Evolutionary conservation across 2,888 invertebrate genomes (phyloP).

Genomic region (Punctoribates punctum): DNA sequence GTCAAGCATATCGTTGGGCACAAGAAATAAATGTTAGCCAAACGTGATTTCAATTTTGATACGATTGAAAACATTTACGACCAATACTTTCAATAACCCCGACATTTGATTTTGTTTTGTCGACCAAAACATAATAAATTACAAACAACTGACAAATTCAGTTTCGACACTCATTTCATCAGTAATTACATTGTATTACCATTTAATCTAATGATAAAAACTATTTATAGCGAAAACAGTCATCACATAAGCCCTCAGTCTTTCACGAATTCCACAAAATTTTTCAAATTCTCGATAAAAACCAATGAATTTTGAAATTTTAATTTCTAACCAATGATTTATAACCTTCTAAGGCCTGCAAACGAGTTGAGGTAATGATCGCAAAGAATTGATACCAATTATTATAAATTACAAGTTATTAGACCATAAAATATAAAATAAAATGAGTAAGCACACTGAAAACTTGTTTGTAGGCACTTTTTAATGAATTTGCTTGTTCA

Average conservation of each 20-base stretch:
- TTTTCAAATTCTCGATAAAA: too few relatives aligned
- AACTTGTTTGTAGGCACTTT: too few relatives aligned
- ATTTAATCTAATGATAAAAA: constrained; percentile 21
- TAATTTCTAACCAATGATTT: too few relatives aligned
- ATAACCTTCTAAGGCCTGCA: too few relatives aligned
- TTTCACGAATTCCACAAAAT: background rate
- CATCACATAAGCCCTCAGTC: too few relatives aligned
- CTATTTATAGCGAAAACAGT: background rate
- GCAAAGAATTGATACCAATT: too few relatives aligned
- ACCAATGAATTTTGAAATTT: too few relatives aligned
- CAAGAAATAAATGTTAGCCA: constrained; percentile 24
- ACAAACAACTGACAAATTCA: constrained; percentile 30
- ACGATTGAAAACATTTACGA: background rate
- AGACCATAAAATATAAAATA: too few relatives aligned
- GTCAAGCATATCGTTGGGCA: constrained; percentile 7
- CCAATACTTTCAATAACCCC: constrained; percentile 15
- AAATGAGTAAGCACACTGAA: too few relatives aligned
- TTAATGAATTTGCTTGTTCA: too few relatives aligned
- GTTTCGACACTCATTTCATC: constrained; percentile 10
- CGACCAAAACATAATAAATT: constrained; percentile 9
- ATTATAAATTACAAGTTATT: too few relatives aligned
- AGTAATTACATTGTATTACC: background rate
- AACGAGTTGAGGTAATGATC: too few relatives aligned
- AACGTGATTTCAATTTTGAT: constrained; percentile 15
- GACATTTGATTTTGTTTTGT: background rate